phyloP scores from a whole-genome alignment of 1,140 invertebrate genomes.

The Scaptodrosophila lebanonensis region DNA sequence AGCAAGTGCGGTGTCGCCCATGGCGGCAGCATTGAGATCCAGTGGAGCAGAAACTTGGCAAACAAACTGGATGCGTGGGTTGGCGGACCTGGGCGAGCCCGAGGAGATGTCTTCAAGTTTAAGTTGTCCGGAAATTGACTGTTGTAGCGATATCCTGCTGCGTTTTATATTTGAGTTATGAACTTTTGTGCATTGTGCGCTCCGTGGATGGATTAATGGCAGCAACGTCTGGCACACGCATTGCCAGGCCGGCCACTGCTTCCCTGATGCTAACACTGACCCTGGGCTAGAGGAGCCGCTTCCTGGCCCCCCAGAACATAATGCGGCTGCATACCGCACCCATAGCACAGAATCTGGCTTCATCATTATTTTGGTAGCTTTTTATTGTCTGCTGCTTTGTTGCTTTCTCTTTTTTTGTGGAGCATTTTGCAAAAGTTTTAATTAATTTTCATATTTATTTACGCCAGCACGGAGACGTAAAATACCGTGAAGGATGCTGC shows the following conservation, averaged over 20 bases:
- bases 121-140: constrained; percentile 75
- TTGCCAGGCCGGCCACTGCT: constrained; percentile 22
- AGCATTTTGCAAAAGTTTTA: constrained; percentile 58
- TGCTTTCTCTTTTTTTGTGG: constrained; percentile 31
- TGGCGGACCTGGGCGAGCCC: constrained; percentile 8
- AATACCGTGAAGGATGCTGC: too few species aligned
- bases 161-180: constrained; percentile 75
- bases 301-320: background rate
- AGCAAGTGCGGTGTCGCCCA: background rate
- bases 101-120: constrained; percentile 53
- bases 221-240: constrained; percentile 59
- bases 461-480: too few species aligned
- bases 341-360: too few species aligned
- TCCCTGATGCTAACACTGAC: too few species aligned
- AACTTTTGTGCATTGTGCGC: constrained; percentile 43
- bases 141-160: constrained; percentile 76
- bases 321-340: constrained; percentile 24
- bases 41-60: constrained; percentile 67
- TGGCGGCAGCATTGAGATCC: constrained; percentile 56
- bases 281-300: background rate
- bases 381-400: constrained; percentile 29
- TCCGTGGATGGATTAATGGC: constrained; percentile 59
- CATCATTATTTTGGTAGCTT: constrained; percentile 17
- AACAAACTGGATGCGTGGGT: constrained; percentile 60
- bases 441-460: constrained; percentile 75